Percentiles rank a stretch among this genome's conserved stretches.
Evolutionary conservation across 2,113 vertebrate genomes (phyloP).

Genomic region (Pagrus major): DNA sequence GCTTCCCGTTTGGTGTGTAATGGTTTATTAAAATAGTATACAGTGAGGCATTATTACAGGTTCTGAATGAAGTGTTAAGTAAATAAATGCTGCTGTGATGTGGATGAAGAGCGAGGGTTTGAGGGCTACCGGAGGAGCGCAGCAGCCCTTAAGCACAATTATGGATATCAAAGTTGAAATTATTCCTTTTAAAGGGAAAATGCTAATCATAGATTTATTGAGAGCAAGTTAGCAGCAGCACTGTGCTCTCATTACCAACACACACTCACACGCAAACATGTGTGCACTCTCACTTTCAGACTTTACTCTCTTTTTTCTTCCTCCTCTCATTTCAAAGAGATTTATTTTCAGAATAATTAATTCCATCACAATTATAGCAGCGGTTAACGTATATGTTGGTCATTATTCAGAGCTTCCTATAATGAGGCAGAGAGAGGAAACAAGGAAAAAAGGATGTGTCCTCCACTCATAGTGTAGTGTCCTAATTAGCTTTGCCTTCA

Average conservation of each 20-base stretch:
- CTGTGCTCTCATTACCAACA: constrained; percentile 65
- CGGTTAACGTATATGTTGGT: constrained; percentile 65
- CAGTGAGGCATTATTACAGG: constrained; percentile 25
- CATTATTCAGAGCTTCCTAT: constrained; percentile 63
- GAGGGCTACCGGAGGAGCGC: constrained; percentile 37
- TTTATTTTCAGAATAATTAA: constrained; percentile 71
- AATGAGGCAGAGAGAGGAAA: constrained; percentile 61
- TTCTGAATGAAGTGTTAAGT: constrained; percentile 43
- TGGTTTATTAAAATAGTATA: constrained; percentile 28
- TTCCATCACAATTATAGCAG: constrained; percentile 55
- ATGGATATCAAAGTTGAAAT: constrained; percentile 80
- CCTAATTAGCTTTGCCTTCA: constrained; percentile 63
- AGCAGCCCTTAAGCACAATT: constrained; percentile 77
- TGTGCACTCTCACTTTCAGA: constrained; percentile 47
- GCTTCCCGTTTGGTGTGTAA: constrained; percentile 8
- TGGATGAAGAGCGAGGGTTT: constrained; percentile 51
- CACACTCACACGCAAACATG: constrained; percentile 12
- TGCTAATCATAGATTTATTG: constrained; percentile 78
- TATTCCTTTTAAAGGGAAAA: constrained; percentile 77
- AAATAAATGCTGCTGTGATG: constrained; percentile 46
- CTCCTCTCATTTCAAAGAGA: constrained; percentile 49
- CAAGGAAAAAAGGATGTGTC: constrained; percentile 43
- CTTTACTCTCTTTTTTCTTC: constrained; percentile 61
- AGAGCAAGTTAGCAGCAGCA: constrained; percentile 61
- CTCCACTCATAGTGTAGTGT: constrained; percentile 45